A percentile compares a stretch with the other conserved stretches of the same genome.
These are phyloP conservation scores for Ectropis grisescens DNA, from an alignment of 1,140 invertebrate species.

Conservation along the genomic window DNA sequence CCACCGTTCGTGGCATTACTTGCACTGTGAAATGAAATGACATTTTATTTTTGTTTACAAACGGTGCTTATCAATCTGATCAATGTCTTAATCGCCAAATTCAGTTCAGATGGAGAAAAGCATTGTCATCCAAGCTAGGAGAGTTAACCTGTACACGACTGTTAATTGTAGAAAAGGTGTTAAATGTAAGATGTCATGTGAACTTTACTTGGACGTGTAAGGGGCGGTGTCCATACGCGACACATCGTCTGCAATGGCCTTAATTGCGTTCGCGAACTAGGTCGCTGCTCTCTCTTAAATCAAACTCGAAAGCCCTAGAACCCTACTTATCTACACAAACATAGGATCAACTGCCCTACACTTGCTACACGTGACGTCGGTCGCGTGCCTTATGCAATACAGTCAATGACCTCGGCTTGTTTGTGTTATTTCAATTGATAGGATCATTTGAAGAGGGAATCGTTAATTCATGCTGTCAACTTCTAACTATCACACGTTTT, in stretches of 20 bases:
- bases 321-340: constrained; percentile 38
- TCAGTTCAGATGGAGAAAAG: too few species aligned
- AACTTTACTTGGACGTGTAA: too few species aligned
- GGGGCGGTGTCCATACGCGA: too few species aligned
- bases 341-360: constrained; percentile 41
- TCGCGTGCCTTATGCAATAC: constrained; percentile 46
- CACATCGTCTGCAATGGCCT: constrained; percentile 52
- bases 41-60: too few species aligned
- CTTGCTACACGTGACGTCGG: constrained; percentile 24
- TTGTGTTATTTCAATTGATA: constrained; percentile 27
- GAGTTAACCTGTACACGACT: too few species aligned
- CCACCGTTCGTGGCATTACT: too few species aligned
- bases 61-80: too few species aligned
- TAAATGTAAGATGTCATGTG: too few species aligned
- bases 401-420: constrained; percentile 47
- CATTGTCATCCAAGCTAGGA: too few species aligned
- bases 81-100: too few species aligned
- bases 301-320: constrained; percentile 60
- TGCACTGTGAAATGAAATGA: too few species aligned
- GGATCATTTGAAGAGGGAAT: constrained; percentile 20
- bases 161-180: too few species aligned
- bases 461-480: constrained; percentile 19
- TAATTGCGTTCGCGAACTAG: constrained; percentile 53
- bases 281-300: constrained; percentile 65
- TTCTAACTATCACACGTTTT: constrained; percentile 23